Base-by-base conservation (phyloP, 2,113 vertebrate genomes). In the Rhodinocichla rosea region DNA sequence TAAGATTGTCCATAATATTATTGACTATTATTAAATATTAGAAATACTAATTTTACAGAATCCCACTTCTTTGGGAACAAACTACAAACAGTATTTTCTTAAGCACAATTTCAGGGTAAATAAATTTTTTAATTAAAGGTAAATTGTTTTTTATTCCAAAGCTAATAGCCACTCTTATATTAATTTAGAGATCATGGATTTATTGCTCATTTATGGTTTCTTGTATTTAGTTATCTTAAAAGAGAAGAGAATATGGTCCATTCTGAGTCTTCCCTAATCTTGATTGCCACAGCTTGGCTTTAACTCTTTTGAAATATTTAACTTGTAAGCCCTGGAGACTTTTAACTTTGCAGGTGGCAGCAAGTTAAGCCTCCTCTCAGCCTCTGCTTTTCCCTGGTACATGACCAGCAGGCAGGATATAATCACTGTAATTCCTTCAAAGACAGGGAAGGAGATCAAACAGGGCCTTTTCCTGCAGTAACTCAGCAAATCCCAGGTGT, bases 371-470 rank as follows among this genome's bases (percentile, higher is more conserved):
- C 28, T 68, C 44, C 37, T 56, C 62, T 79, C 50, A 49, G 26
- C 28, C 13, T 68, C 21, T 52, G 60, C 30, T 56, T 92, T 81
- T 82, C 27, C 64, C 44, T 53, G 40, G 8, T 67, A 6, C 77
- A 11, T 75, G 56, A 74, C 49, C 62, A 87, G 53, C 69, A 76
- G 69, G 62, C 50, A 91, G 45, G 57, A 44, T 71, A 62, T 40
- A 92, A 90, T 88, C 79, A 10, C 62, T 40, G 30, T 68, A 69
- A 94, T 84, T 96, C 78, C 76, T 94, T 93, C 92, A 79, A 87
- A 90, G 90, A n/a, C 65, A 80, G 22, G 13, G 26, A 69, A 27
- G 32, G 56, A 70, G 50, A 91, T 94, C 92, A 91, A 90, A 63
- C 42, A 35, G 22, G 30, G 15, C 21, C 84, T 88, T 94, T 49